Evolutionary conservation across 2,888 invertebrate genomes (phyloP), one percentile per base, ranked within the genome.

Genomic region (Lutraria lutraria): DNA sequence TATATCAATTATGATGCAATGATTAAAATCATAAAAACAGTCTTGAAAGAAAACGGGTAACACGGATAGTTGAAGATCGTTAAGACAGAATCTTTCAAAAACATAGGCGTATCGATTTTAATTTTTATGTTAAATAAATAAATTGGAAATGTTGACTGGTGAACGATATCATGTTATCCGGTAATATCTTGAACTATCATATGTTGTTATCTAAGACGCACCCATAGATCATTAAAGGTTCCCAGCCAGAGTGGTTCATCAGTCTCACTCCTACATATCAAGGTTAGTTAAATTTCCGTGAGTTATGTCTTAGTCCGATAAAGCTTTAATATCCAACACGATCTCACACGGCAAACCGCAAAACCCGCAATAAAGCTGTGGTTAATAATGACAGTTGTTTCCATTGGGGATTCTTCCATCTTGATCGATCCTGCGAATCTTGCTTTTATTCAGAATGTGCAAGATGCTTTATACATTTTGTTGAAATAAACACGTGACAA

Each of bases 121-220:
- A 76, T 76, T 76, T 76, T 76, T 76, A 76, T 76, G 76, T 76
- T 16, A 76, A 76, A 76, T 76, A 76, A 76, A 76, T 76, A 76
- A 76, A 76, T 76, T 76, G 76, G 29, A 76, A 76, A 76, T 76
- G 76, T 76, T 76, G 25, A 76, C 76, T 76, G 34, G 25, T 13
- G 34, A 76, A 31, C 76, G 76, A 76, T 76, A 13, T 31, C 34
- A 19, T 76, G 34, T 76, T 34, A 76, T 76, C 76, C 16, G 16
- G 76, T 76, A 19, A 31, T 34, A 76, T 76, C 76, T 76, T 31
- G 34, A 19, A 56, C 16, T 56, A 56, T 56, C 56, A 19, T 13
- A 56, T 21, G 34, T 31, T 19, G 29, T 12, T 76, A 76, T 76
- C 76, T 76, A 3, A 76, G 76, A 76, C 76, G 76, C 76, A 76